These are phyloP conservation scores for Fistularia commersonii DNA, from an alignment of 2,797 vertebrate species.

Conservation along the genomic window DNA sequence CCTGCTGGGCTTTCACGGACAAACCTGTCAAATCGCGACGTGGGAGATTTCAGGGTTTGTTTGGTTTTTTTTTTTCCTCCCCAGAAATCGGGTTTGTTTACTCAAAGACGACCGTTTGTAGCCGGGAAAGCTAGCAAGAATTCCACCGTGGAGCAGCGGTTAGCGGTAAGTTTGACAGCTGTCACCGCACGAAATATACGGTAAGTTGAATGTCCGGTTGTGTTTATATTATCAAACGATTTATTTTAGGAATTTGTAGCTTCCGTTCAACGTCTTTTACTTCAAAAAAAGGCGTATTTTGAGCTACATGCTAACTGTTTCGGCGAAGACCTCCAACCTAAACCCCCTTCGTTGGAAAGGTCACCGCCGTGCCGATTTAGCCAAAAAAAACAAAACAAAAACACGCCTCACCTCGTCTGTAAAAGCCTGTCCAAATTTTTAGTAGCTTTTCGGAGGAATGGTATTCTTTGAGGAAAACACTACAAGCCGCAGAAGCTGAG, in stretches of 20 bases:
- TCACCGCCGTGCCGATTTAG: neutral
- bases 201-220: no score
- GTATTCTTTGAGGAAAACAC: slow-evolving; percentile 39
- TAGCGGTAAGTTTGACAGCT: no score
- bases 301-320: neutral
- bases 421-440: slow-evolving; percentile 24
- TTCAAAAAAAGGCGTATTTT: neutral
- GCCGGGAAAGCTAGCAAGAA: no score
- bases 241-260: no score
- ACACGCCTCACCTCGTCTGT: slow-evolving; percentile 61
- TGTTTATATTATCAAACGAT: no score
- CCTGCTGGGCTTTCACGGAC: slow-evolving; percentile 53
- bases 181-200: no score
- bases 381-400: slow-evolving; percentile 3
- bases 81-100: no score
- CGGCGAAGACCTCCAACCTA: neutral
- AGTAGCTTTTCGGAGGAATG: slow-evolving; percentile 24
- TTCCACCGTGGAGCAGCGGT: no score
- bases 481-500: slow-evolving; percentile 50
- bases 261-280: no score
- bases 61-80: no score
- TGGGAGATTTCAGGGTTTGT: neutral
- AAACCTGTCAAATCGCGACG: slow-evolving; percentile 53
- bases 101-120: no score
- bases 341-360: neutral